Evolutionary conservation across 2,113 vertebrate genomes (phyloP).

Genomic region (Dascyllus trimaculatus): DNA sequence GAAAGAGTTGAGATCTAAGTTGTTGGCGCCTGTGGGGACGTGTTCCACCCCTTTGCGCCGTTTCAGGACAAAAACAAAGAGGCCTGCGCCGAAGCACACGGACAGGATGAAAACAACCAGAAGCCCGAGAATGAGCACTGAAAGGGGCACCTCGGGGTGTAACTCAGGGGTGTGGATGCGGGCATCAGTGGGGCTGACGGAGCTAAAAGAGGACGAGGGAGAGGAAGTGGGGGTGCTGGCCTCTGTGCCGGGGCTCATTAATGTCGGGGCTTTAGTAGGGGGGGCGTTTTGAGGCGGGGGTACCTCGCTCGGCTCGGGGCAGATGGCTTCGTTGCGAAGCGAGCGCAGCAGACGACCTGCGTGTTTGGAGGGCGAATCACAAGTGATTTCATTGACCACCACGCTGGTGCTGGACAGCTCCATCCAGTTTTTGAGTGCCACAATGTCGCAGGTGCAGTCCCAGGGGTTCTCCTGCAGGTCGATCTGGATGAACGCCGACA

Average conservation of each 20-base stretch:
- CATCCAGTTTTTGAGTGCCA: constrained; percentile 97
- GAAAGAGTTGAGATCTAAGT: constrained; percentile 93
- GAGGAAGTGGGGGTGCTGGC: constrained; percentile 57
- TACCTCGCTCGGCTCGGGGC: constrained; percentile 88
- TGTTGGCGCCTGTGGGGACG: constrained; percentile 86
- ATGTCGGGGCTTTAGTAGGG: constrained; percentile 85
- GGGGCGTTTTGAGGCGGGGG: constrained; percentile 71
- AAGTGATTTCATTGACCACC: constrained; percentile 96
- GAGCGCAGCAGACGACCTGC: constrained; percentile 94
- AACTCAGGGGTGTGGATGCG: constrained; percentile 85
- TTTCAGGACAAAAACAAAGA: constrained; percentile 97
- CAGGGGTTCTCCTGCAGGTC: constrained; percentile 99
- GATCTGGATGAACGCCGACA: constrained; percentile 97
- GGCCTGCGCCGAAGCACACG: constrained; percentile 95
- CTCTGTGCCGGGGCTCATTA: constrained; percentile 87
- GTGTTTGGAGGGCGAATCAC: constrained; percentile 94
- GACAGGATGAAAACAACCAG: constrained; percentile 98
- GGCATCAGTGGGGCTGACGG: constrained; percentile 86
- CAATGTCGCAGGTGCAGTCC: constrained; percentile 97
- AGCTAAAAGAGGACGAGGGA: constrained; percentile 51
- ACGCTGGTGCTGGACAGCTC: constrained; percentile 92
- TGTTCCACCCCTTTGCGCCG: constrained; percentile 93
- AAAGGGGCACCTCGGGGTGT: constrained; percentile 94
- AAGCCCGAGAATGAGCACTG: constrained; percentile 95
- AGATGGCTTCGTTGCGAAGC: constrained; percentile 94